phyloP scores from a whole-genome alignment of 2,113 vertebrate species.

The Forbesichthys agassizii region DNA sequence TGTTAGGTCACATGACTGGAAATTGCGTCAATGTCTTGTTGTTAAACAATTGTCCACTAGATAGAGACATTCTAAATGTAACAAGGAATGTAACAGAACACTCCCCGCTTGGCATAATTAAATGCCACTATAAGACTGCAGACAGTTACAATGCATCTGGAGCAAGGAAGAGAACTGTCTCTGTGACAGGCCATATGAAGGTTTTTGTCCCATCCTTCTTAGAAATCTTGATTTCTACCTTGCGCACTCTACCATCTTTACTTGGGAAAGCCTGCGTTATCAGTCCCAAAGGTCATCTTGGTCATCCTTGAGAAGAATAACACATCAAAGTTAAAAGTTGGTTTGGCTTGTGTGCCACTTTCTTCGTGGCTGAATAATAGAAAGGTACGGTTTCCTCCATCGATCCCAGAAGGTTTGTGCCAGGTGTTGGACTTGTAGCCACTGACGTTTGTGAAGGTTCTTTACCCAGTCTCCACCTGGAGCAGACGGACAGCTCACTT shows the following conservation, averaged over 20 bases:
- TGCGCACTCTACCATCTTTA: neutral
- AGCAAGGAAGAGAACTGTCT: neutral
- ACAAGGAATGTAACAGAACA: too few species aligned
- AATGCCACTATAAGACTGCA: too few species aligned
- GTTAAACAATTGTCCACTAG: too few species aligned
- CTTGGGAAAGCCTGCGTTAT: slow-evolving; percentile 2
- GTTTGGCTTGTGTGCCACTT: neutral
- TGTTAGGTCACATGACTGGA: too few species aligned
- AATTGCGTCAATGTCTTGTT: too few species aligned
- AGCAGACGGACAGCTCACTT: neutral
- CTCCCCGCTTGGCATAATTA: too few species aligned
- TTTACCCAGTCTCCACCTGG: slow-evolving; percentile 20
- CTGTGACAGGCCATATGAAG: neutral
- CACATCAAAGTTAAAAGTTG: neutral
- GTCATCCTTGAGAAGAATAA: too few species aligned
- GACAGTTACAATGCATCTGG: too few species aligned
- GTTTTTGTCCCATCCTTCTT: neutral
- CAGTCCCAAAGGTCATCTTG: slow-evolving; percentile 1
- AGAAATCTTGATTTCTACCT: neutral
- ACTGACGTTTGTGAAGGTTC: slow-evolving; percentile 22
- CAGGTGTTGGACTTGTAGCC: slow-evolving; percentile 14
- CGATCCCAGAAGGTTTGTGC: slow-evolving; percentile 16
- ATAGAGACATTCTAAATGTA: too few species aligned
- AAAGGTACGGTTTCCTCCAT: slow-evolving; percentile 24
- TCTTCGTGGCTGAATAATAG: slow-evolving; percentile 1